These are phyloP conservation scores for Aegotheles bennettii DNA, from an alignment of 2,113 vertebrate species.

Conservation along the genomic window DNA sequence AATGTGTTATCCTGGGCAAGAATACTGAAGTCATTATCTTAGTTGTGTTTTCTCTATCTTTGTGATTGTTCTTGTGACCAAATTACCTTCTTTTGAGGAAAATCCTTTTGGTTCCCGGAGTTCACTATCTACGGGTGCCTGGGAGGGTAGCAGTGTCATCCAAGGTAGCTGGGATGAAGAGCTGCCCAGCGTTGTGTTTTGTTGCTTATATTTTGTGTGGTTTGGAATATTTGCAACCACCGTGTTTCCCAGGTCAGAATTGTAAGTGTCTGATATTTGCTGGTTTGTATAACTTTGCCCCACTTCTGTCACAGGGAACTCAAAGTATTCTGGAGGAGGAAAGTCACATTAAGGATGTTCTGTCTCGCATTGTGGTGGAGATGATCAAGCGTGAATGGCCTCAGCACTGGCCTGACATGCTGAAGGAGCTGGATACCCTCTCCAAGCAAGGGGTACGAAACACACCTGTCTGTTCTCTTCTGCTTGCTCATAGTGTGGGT, in stretches of 20 bases:
- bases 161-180: neutral
- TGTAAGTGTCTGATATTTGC: neutral
- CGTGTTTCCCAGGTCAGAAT: neutral
- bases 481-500: neutral
- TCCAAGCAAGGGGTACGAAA: constrained; percentile 86
- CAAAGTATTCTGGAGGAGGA: constrained; percentile 90
- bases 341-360: constrained; percentile 92
- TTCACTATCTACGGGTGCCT: neutral
- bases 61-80: neutral
- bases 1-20: neutral
- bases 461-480: neutral
- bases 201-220: neutral
- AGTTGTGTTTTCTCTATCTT: rapidly evolving
- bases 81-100: neutral
- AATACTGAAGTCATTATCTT: neutral
- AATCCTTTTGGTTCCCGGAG: neutral
- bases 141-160: neutral
- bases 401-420: constrained; percentile 96
- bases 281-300: neutral
- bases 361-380: constrained; percentile 93
- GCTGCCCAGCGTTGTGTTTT: neutral
- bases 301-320: constrained; percentile 79
- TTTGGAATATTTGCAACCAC: neutral
- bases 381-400: constrained; percentile 99
- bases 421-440: constrained; percentile 90